Evolutionary conservation across 2,797 vertebrate genomes (phyloP).

Genomic region (Myotis myotis): DNA sequence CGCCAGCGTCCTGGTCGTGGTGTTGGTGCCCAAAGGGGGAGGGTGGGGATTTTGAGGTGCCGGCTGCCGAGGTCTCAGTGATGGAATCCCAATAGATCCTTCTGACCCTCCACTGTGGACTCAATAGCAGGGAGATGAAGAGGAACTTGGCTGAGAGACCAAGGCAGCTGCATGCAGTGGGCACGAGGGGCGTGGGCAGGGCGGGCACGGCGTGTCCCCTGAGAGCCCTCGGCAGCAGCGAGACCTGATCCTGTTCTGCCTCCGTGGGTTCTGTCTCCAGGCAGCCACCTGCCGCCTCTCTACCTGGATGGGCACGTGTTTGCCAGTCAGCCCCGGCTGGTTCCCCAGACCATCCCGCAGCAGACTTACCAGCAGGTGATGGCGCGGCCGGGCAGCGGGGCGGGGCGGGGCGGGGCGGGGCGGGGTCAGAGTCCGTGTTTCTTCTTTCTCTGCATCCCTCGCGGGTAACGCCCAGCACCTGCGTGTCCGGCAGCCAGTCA

Average conservation of each 20-base stretch:
- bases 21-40: background rate
- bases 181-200: background rate
- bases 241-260: background rate
- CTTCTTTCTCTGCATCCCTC: background rate
- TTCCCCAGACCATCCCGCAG: conserved; percentile 95
- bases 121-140: conserved; percentile 70
- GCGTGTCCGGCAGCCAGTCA: background rate
- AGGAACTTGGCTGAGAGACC: conserved; percentile 74
- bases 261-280: conserved; percentile 81
- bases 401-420: background rate
- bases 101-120: conserved; percentile 71
- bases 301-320: conserved; percentile 98
- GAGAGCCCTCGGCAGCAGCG: background rate
- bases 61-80: conserved; percentile 65
- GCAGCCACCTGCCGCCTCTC: conserved; percentile 95
- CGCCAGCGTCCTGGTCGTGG: rapidly evolving
- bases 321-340: conserved; percentile 95
- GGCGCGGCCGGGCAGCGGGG: background rate
- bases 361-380: conserved; percentile 98
- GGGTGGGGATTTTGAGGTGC: background rate
- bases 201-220: rapidly evolving
- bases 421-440: rapidly evolving
- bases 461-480: background rate
- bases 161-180: background rate
- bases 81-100: conserved; percentile 74